A percentile compares a stretch with the other conserved stretches of the same genome.
Conservation (phyloP, 2,113 vertebrate genomes). For the Mirza zaza region DNA sequence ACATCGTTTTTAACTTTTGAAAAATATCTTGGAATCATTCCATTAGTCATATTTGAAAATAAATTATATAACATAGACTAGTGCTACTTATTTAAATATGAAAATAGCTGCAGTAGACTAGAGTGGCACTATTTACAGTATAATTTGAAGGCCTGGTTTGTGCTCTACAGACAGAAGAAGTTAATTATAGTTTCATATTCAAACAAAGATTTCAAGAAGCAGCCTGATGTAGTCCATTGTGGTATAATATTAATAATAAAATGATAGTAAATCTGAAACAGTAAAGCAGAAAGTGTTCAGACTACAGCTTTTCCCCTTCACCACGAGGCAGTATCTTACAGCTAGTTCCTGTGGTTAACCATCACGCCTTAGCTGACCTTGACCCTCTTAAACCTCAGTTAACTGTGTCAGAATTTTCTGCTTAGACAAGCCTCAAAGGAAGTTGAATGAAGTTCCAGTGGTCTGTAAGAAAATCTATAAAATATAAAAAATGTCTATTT, state of each 20-base stretch:
- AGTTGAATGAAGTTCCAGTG: background rate
- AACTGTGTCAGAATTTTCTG: background rate
- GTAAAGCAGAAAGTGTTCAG: background rate
- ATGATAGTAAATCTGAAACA: background rate
- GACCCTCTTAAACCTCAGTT: background rate
- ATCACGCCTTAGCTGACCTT: background rate
- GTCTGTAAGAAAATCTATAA: background rate
- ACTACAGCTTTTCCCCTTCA: background rate
- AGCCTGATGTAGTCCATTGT: background rate
- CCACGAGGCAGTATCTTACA: background rate
- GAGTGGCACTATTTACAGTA: background rate
- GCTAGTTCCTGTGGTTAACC: background rate
- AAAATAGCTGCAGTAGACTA: background rate
- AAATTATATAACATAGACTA: background rate
- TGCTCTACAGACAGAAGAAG: background rate
- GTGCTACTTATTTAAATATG: background rate
- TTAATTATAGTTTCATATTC: background rate
- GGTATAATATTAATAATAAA: background rate
- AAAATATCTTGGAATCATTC: background rate
- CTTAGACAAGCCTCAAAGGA: background rate
- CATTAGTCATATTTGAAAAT: background rate
- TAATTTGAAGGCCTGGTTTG: background rate
- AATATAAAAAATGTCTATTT: background rate
- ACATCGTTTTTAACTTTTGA: background rate
- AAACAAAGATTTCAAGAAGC: background rate